Evolutionary conservation across 2,888 invertebrate genomes (phyloP).

Genomic region (Unio delphinus): DNA sequence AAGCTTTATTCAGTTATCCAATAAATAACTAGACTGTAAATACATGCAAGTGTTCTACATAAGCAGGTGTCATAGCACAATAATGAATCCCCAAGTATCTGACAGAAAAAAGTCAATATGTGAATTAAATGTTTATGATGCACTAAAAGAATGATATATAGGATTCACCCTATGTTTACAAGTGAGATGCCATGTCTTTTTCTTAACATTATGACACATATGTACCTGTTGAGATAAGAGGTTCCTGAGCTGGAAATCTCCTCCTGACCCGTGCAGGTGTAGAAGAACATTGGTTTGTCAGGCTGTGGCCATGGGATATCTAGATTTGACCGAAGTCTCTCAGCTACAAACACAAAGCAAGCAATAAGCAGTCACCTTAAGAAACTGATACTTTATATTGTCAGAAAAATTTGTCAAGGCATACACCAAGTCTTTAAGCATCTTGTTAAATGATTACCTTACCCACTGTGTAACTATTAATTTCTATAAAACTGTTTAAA

Average conservation of each 20-base stretch:
- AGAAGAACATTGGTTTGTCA: constrained; percentile 99
- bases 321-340: constrained; percentile 84
- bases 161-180: background rate
- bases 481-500: too few species aligned
- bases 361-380: background rate
- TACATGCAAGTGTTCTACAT: too few species aligned
- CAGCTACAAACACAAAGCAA: constrained; percentile 76
- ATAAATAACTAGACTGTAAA: too few species aligned
- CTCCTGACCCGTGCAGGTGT: constrained; percentile 95
- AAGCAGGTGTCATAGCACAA: too few species aligned
- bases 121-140: too few species aligned
- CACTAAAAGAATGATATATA: too few species aligned
- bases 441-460: background rate
- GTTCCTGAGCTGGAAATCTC: constrained; percentile 99
- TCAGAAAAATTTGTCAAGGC: background rate
- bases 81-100: too few species aligned
- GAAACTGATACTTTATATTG: background rate
- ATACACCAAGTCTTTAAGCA: background rate
- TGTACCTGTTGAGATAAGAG: constrained; percentile 88
- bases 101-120: too few species aligned
- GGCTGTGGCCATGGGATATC: constrained; percentile 97
- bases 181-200: background rate
- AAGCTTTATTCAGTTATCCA: too few species aligned
- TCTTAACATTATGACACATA: background rate
- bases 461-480: too few species aligned